Base-by-base conservation (phyloP, 2,888 invertebrate genomes). In the Urechis unicinctus region DNA sequence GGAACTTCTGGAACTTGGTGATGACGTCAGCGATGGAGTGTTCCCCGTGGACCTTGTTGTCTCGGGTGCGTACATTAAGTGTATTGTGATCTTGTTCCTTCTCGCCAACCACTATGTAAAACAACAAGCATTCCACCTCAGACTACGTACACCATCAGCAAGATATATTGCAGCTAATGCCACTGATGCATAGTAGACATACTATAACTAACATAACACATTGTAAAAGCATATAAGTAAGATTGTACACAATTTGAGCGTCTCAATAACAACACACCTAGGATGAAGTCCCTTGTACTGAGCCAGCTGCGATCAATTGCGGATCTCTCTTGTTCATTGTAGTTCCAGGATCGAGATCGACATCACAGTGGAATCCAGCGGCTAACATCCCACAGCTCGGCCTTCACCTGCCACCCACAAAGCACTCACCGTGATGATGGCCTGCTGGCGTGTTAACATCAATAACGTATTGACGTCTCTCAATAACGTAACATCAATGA, bases 241-340 rank as follows among this genome's bases (percentile, higher is more conserved):
- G n/a, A n/a, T n/a, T n/a, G n/a, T n/a, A n/a, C n/a, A n/a, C n/a
- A n/a, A n/a, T n/a, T n/a, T n/a, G n/a, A n/a, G n/a, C n/a, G n/a
- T n/a, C n/a, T n/a, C n/a, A n/a, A n/a, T n/a, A n/a, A n/a, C n/a
- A 13, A 51, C 61, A 43, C 73, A 90, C 91, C 90, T 57, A 97
- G 81, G 65, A 99, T 98, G 73, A 94, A 98, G 81, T n/a, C n/a
- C n/a, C n/a, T 98, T 99, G 81, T 93, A 98, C 79, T 98, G 96
- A 1, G 91, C 91, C 56, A 98, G 81, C 73, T 98, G 98, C 22
- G 95, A n/a, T n/a, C n/a, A 94, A 79, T 96, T 97, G 48, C 98
- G 83, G 55, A 98, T 91, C 80, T 98, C n/a, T 98, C 82, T 97
- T 98, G 79, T 98, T 98, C 83, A 99, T 85, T 0, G 97, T 97